phyloP scores from a whole-genome alignment of 2,797 vertebrate genomes.

The Huso huso region DNA sequence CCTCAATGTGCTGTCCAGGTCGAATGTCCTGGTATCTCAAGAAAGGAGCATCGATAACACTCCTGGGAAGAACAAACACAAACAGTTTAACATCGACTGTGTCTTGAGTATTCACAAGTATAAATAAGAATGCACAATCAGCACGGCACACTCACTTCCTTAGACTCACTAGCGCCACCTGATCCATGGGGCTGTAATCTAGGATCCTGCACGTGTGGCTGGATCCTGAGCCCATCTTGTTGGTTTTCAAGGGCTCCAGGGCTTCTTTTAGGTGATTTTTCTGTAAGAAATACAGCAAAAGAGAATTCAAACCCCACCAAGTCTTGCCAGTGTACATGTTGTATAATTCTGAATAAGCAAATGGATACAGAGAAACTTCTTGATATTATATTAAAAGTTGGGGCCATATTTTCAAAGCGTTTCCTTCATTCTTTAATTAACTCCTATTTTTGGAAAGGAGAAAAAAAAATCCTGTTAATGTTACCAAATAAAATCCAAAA shows the following conservation, averaged over 20 bases:
- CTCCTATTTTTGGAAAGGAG: too few relatives aligned
- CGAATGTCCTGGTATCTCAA: slow-evolving; percentile 73
- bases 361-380: too few relatives aligned
- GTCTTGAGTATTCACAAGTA: too few relatives aligned
- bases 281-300: slow-evolving; percentile 38
- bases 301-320: too few relatives aligned
- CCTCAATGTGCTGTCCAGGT: slow-evolving; percentile 74
- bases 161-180: slow-evolving; percentile 67
- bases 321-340: too few relatives aligned
- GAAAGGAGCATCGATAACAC: slow-evolving; percentile 59
- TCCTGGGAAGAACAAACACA: slow-evolving; percentile 48
- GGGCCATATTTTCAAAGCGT: too few relatives aligned
- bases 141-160: slow-evolving; percentile 58
- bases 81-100: background rate
- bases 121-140: background rate
- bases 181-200: slow-evolving; percentile 80
- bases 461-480: too few relatives aligned
- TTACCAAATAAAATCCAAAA: too few relatives aligned
- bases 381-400: too few relatives aligned
- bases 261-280: slow-evolving; percentile 66
- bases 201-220: slow-evolving; percentile 78
- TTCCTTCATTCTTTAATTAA: too few relatives aligned
- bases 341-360: too few relatives aligned
- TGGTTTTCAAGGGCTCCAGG: slow-evolving; percentile 45
- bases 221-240: slow-evolving; percentile 47